A percentile compares a stretch with the other conserved stretches of the same genome.
phyloP scores from a whole-genome alignment of 2,113 vertebrate species.

The Cryptoleucopteryx plumbea region DNA sequence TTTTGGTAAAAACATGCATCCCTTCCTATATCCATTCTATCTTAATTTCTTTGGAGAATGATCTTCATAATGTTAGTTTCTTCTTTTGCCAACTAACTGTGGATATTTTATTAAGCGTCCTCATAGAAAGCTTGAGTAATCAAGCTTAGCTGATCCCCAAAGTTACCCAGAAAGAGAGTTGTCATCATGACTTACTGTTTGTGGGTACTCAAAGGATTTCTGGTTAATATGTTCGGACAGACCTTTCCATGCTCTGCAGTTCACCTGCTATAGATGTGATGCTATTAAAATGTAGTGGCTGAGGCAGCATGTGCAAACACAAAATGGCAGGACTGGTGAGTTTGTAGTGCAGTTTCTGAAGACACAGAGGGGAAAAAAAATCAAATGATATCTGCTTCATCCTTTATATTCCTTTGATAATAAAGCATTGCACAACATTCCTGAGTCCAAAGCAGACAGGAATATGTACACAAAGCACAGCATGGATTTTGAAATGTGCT shows the following conservation, averaged over 20 bases:
- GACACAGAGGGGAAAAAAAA: neutral
- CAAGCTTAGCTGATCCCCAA: neutral
- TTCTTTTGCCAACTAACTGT: neutral
- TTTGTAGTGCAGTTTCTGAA: neutral
- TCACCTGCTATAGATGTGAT: neutral
- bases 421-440: neutral
- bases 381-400: neutral
- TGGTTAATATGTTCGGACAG: constrained; percentile 7
- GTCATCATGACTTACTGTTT: constrained; percentile 13
- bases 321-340: neutral
- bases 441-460: neutral
- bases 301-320: neutral
- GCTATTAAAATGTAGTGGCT: neutral
- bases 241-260: neutral
- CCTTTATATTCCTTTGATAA: neutral
- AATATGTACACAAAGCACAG: neutral
- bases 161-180: neutral
- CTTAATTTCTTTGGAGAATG: neutral
- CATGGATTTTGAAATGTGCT: neutral
- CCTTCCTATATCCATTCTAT: neutral
- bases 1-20: neutral
- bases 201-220: neutral
- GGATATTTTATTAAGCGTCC: neutral
- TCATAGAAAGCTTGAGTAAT: neutral
- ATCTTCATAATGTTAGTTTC: neutral